Base-by-base conservation (phyloP, 1,140 invertebrate genomes). In the Kradibia gibbosae region DNA sequence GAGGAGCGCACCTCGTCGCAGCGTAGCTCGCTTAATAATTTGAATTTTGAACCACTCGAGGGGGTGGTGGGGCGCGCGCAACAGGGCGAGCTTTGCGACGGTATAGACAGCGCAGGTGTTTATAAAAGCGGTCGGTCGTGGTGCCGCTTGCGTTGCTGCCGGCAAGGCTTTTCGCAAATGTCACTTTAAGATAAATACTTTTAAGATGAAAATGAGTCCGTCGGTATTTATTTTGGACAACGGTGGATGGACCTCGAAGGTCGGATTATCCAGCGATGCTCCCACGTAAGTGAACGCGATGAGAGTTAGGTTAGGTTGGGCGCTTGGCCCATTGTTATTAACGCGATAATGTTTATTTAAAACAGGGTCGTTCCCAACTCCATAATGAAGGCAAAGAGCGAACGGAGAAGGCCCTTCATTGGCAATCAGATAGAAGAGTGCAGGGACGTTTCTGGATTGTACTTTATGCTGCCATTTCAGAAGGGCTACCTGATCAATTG, bases 361-460 rank as follows among this genome's bases (percentile, higher is more conserved):
- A 62, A 70, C 90, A 94, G 96, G 88, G 86, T 97, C 22, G 94
- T 99, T 84, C 97, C 98, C 4, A 99, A 99, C 90, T 98, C 97
- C 86, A 97, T 99, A 48, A 98, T 98, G 93, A 99, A 99, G 93
- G 97, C 98, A 0, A 99, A 99, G 91, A 98, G 96, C 85, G 98
- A 99, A 89, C 91, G 97, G 74, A 94, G 98, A 1, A 93, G 98
- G 79, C 95, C 97, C 1, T 99, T 99, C 89, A 95, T 99, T 65
- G 98, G 96, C 0, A 95, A 96, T 90, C 97, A 97, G 92, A 95
- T 99, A 31, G 96, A 99, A 81, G 98, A 99, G 84, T 99, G 98
- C 88, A 93, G 98, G 70, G 99, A 99, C 89, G 95, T 96, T 4
- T 99, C 98, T 0, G 97, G 97, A 3, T 89, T 99, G 0, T 99